Percentiles rank a stretch among this genome's conserved stretches.
These are phyloP conservation scores for Petrolisthes cinctipes DNA, from an alignment of 2,888 invertebrate genomes.

Conservation along the genomic window DNA sequence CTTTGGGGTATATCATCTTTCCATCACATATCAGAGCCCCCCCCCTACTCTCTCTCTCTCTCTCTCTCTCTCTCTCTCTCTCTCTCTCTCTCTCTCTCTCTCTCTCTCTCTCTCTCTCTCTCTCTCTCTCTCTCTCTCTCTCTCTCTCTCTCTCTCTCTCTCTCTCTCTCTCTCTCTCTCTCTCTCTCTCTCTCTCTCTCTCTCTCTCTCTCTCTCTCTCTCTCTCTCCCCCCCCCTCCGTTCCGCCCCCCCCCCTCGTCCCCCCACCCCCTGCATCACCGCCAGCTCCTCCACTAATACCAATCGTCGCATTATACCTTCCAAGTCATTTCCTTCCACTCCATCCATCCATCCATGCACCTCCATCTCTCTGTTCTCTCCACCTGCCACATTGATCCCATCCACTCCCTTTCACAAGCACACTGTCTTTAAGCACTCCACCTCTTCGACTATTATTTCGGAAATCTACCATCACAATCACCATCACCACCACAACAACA, in stretches of 20 bases:
- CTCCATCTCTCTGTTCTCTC: not conserved
- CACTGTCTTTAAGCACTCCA: not conserved
- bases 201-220: conserved; percentile 20
- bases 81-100: conserved; percentile 2
- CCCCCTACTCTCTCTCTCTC: conserved; percentile 15
- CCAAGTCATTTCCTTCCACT: not conserved
- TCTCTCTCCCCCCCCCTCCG: not conserved
- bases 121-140: not conserved
- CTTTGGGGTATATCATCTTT: not conserved
- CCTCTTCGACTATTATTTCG: no score
- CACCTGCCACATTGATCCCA: not conserved
- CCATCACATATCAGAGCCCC: conserved; percentile 8
- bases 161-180: not conserved
- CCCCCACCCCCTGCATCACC: no score
- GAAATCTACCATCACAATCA: no score
- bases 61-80: not conserved
- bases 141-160: conserved; percentile 4
- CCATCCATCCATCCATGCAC: not conserved
- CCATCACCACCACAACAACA: no score
- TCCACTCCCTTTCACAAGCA: not conserved
- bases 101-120: conserved; percentile 7
- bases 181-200: not conserved
- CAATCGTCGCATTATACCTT: not conserved
- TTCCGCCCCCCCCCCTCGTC: no score
- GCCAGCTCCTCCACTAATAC: not conserved